Evolutionary conservation across 2,113 vertebrate genomes (phyloP), one percentile per base, ranked within the genome.

Genomic region (Erythrocercus mccallii): DNA sequence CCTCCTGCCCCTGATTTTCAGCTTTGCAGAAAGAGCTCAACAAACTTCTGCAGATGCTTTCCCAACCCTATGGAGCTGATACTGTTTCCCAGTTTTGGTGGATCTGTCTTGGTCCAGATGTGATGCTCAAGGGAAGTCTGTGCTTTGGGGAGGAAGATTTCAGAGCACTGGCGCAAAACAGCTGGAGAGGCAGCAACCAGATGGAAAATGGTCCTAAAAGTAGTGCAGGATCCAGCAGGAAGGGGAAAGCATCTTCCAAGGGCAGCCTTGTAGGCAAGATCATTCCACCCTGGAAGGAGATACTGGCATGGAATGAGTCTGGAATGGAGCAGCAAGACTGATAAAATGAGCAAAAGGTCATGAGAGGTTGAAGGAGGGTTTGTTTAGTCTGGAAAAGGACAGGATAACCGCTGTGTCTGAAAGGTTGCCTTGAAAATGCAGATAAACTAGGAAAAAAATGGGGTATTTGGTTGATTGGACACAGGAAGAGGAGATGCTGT

Each of bases 331-430:
- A 4, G 48, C 1, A 3, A 78, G 53, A 40, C 42, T 58, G 89
- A 82, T 65, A 90, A 79, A 82, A 71, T 11, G 28, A 60, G 22
- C 3, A 14, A 38, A 70, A 88, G 54, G 37, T 5, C 15, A 2
- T 6, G 28, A 54, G 40, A 53, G 50, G 25, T 16, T 50, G 62
- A 82, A 78, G 90, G 90, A 90, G 37, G 47, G 30, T 53, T 82
- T 90, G 88, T 97, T 95, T 94, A 78, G 94, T 83, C 94, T 94
- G 68, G 50, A 51, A 40, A 47, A 85, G 40, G 40, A 40, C 5
- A 40, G 56, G 88, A 81, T 92, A 86, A 57, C 58, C 1, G 1
- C 15, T 53, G 40, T 5, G 22, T 19, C 6, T 8, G 15, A 86
- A 74, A 42, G 64, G 42, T 50, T 73, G 77, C 54, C 50, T 69